Evolutionary conservation across 2,797 vertebrate genomes (phyloP).

Genomic region (Centroberyx gerrardi): DNA sequence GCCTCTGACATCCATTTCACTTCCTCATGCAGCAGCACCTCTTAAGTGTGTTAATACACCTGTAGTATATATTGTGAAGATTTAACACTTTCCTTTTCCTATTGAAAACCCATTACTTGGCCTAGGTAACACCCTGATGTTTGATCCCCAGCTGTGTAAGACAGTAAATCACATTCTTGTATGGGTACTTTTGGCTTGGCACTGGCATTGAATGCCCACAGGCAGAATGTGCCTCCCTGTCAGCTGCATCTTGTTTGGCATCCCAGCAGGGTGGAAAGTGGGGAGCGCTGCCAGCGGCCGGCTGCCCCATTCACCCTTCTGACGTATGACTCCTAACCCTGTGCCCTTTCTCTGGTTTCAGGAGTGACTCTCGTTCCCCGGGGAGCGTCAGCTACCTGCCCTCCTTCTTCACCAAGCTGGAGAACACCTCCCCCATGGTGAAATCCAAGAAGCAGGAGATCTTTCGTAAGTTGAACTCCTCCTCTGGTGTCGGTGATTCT

Average conservation of each 20-base stretch:
- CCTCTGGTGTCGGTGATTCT: conserved; percentile 94
- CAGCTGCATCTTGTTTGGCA: conserved; percentile 25
- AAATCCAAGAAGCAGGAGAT: conserved; percentile 99
- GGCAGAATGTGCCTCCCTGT: background rate
- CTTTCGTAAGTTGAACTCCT: conserved; percentile 99
- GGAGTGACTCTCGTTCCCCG: conserved; percentile 96
- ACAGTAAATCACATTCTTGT: conserved; percentile 23
- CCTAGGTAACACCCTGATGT: background rate
- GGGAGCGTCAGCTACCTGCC: conserved; percentile 95
- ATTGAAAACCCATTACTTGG: too few relatives aligned
- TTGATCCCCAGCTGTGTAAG: conserved; percentile 13
- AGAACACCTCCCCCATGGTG: conserved; percentile 98
- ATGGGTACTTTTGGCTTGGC: background rate
- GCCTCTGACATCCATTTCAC: too few relatives aligned
- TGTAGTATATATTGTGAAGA: conserved; percentile 1
- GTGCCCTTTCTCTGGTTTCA: conserved; percentile 72
- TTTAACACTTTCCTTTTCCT: too few relatives aligned
- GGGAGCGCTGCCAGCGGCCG: background rate
- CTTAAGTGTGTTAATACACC: background rate
- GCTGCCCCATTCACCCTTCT: background rate
- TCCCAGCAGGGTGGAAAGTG: conserved; percentile 11
- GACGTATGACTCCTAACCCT: conserved; percentile 21
- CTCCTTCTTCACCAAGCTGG: conserved; percentile 98
- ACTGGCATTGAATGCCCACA: conserved; percentile 1
- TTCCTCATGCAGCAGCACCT: too few relatives aligned